phyloP scores from a whole-genome alignment of 2,113 vertebrate species.

The Dolichotis patagonum region DNA sequence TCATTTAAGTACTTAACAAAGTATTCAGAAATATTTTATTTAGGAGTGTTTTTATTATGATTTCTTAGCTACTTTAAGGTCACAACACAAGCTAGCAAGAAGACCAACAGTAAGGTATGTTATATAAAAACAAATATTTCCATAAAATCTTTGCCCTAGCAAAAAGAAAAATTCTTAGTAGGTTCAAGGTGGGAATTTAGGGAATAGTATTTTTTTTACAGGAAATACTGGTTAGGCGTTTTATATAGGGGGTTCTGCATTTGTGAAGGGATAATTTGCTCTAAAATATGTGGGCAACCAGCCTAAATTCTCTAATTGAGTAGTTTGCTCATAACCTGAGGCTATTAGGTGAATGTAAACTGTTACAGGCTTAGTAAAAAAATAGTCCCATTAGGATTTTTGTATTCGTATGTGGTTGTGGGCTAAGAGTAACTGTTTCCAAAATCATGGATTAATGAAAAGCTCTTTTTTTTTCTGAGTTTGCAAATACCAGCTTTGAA shows the following conservation, averaged over 20 bases:
- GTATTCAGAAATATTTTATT: slow-evolving; percentile 72
- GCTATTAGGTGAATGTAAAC: slow-evolving; percentile 91
- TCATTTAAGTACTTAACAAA: slow-evolving; percentile 64
- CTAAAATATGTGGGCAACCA: slow-evolving; percentile 90
- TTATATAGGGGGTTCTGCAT: slow-evolving; percentile 89
- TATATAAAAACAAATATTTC: slow-evolving; percentile 86
- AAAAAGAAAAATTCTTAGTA: slow-evolving; percentile 85
- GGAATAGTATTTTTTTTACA: slow-evolving; percentile 87
- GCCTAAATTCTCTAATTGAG: slow-evolving; percentile 91
- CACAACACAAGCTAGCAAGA: slow-evolving; percentile 82
- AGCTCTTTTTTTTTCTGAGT: slow-evolving; percentile 82
- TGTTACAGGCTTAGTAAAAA: slow-evolving; percentile 90
- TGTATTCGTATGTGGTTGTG: slow-evolving; percentile 87
- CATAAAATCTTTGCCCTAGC: slow-evolving; percentile 82
- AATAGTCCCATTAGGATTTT: slow-evolving; percentile 91
- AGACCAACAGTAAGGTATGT: slow-evolving; percentile 80
- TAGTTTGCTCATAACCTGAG: slow-evolving; percentile 90
- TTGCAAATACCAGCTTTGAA: slow-evolving; percentile 86
- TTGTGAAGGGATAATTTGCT: slow-evolving; percentile 90
- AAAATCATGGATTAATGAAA: slow-evolving; percentile 88
- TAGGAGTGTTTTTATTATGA: slow-evolving; percentile 70
- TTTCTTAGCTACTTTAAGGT: slow-evolving; percentile 79
- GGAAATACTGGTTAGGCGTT: slow-evolving; percentile 88
- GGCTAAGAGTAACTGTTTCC: slow-evolving; percentile 86
- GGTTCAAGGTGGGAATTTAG: slow-evolving; percentile 87